These are phyloP conservation scores for Marcusenius ussheri DNA, from an alignment of 2,113 vertebrate genomes.

Conservation along the genomic window DNA sequence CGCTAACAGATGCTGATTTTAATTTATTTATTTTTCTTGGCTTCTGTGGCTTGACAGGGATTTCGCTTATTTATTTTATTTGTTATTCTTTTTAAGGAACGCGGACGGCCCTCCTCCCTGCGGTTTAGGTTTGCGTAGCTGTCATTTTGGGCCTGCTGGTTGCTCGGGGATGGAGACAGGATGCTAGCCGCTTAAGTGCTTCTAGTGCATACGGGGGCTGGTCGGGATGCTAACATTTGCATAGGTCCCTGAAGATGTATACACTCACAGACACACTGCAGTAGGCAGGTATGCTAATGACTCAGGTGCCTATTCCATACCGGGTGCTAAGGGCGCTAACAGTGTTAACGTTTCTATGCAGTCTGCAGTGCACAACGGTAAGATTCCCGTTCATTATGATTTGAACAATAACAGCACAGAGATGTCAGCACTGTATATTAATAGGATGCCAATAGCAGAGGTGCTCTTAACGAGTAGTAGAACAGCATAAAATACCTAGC, in stretches of 20 bases:
- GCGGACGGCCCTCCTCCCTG: neutral
- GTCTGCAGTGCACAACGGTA: neutral
- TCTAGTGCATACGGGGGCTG: neutral
- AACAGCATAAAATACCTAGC: neutral
- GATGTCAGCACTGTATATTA: slow-evolving; percentile 1
- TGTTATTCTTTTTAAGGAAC: neutral
- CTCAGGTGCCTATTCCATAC: neutral
- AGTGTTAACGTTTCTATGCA: neutral
- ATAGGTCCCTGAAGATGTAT: neutral
- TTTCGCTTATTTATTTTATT: neutral
- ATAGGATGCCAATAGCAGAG: neutral
- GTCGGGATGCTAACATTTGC: neutral
- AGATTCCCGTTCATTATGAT: neutral
- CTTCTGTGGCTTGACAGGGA: neutral
- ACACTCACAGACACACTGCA: neutral
- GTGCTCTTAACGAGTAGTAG: neutral
- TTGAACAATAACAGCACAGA: neutral
- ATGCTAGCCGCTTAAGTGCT: neutral
- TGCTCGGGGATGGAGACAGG: neutral
- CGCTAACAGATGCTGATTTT: slow-evolving; percentile 16
- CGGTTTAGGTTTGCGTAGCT: neutral
- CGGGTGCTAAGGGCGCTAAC: neutral
- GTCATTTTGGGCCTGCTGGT: neutral
- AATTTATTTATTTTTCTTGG: neutral
- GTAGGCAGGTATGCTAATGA: neutral